phyloP scores from a whole-genome alignment of 2,888 invertebrate species.

The Apoderus coryli region DNA sequence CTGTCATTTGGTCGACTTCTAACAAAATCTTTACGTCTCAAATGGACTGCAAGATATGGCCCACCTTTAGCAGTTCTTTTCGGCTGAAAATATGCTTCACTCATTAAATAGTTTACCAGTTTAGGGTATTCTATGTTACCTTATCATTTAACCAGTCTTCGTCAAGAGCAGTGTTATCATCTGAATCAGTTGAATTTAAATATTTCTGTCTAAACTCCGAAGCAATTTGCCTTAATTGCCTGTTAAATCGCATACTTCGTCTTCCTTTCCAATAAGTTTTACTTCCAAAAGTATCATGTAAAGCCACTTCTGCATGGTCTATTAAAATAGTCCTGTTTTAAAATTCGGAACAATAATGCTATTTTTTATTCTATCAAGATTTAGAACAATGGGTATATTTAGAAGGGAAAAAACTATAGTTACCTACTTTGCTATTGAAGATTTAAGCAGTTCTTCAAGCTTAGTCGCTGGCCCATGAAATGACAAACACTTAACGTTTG shows the following conservation, averaged over 20 bases:
- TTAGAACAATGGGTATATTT: too few relatives aligned
- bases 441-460: constrained; percentile 44
- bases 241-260: constrained; percentile 82
- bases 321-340: constrained; percentile 45
- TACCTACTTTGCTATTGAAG: constrained; percentile 33
- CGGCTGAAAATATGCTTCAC: constrained; percentile 30
- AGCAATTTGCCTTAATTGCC: constrained; percentile 50
- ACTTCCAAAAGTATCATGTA: constrained; percentile 80
- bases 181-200: constrained; percentile 46
- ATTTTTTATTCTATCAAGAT: too few relatives aligned
- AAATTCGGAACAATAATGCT: background rate
- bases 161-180: constrained; percentile 43
- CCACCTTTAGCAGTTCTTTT: constrained; percentile 43
- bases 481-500: constrained; percentile 57
- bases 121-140: constrained; percentile 26
- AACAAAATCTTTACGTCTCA: constrained; percentile 80
- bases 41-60: constrained; percentile 71
- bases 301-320: constrained; percentile 69
- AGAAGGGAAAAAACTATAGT: constrained; percentile 2
- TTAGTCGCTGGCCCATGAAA: constrained; percentile 66
- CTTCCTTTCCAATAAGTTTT: constrained; percentile 71
- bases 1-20: constrained; percentile 55
- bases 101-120: too few relatives aligned
- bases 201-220: constrained; percentile 44
- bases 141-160: constrained; percentile 47